Evolutionary conservation across 2,888 invertebrate genomes (phyloP).

Genomic region (Hemistola chrysoprasaria): DNA sequence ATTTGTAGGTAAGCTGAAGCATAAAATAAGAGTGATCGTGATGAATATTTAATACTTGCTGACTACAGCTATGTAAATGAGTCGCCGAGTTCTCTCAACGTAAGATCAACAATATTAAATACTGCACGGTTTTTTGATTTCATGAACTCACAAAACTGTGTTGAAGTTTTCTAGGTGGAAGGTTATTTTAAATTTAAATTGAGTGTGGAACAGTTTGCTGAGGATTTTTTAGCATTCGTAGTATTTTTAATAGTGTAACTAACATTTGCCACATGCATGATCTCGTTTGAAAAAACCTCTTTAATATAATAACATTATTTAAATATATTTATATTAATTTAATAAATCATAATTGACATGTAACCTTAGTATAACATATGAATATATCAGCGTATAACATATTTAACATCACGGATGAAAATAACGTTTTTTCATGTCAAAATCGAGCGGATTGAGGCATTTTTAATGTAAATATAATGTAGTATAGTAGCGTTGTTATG

Average conservation of each 20-base stretch:
- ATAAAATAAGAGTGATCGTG: slow-evolving; percentile 54
- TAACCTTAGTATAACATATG: no score
- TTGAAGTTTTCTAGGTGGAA: slow-evolving; percentile 3
- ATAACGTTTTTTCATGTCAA: slow-evolving; percentile 39
- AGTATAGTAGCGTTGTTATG: slow-evolving; percentile 42
- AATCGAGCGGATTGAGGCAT: slow-evolving; percentile 23
- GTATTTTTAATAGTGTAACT: slow-evolving; percentile 21
- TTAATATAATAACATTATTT: no score
- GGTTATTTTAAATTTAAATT: slow-evolving; percentile 7
- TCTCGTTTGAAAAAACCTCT: slow-evolving; percentile 10
- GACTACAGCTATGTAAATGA: slow-evolving; percentile 27
- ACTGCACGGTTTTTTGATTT: slow-evolving; percentile 16
- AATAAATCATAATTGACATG: no score
- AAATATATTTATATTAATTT: no score
- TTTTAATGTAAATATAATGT: slow-evolving; percentile 25
- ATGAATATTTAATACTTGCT: slow-evolving; percentile 45
- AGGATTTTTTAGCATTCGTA: slow-evolving; percentile 5
- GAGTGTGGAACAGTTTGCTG: no score
- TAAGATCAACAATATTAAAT: slow-evolving; percentile 18
- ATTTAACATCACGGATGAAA: no score
- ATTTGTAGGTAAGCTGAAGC: slow-evolving; percentile 57
- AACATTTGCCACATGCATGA: slow-evolving; percentile 21
- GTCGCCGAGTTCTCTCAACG: slow-evolving; percentile 20
- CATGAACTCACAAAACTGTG: slow-evolving; percentile 1
- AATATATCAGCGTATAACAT: no score